Conservation (phyloP, 2,888 invertebrate species). For the Phyto melanocephala region DNA sequence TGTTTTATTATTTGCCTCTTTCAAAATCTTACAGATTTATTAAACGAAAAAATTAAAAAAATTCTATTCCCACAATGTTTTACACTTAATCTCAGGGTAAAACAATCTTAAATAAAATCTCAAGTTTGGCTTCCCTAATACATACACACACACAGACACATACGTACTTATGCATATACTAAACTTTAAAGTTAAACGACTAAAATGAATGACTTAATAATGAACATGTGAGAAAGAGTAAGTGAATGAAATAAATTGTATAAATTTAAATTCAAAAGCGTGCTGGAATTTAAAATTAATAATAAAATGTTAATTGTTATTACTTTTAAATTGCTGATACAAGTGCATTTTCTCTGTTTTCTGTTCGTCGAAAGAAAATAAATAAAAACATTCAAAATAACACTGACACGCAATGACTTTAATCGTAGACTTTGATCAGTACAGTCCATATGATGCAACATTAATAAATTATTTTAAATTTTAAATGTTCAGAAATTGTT, state of each 20-base stretch:
- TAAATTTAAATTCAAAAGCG: not conserved
- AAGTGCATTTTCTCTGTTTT: not conserved
- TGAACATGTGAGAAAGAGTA: not conserved
- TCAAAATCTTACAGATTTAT: too few species aligned
- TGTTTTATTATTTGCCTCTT: too few species aligned
- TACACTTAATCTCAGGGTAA: too few species aligned
- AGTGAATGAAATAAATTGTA: not conserved
- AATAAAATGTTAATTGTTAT: not conserved
- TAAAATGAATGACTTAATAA: not conserved
- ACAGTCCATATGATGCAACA: not conserved
- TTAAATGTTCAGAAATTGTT: not conserved
- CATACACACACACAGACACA: too few species aligned
- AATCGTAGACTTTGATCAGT: not conserved
- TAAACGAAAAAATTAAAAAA: too few species aligned
- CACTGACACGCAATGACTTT: not conserved
- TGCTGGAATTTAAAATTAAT: not conserved
- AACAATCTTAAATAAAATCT: too few species aligned
- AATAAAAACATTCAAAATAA: not conserved
- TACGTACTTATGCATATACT: too few species aligned
- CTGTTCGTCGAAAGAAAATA: too few species aligned
- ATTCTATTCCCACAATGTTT: too few species aligned
- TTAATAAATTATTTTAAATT: not conserved
- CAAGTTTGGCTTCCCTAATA: too few species aligned
- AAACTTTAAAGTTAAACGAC: not conserved
- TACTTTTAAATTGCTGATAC: conserved; percentile 1